phyloP scores from a whole-genome alignment of 2,797 vertebrate species.

The Chiroxiphia lanceolata region DNA sequence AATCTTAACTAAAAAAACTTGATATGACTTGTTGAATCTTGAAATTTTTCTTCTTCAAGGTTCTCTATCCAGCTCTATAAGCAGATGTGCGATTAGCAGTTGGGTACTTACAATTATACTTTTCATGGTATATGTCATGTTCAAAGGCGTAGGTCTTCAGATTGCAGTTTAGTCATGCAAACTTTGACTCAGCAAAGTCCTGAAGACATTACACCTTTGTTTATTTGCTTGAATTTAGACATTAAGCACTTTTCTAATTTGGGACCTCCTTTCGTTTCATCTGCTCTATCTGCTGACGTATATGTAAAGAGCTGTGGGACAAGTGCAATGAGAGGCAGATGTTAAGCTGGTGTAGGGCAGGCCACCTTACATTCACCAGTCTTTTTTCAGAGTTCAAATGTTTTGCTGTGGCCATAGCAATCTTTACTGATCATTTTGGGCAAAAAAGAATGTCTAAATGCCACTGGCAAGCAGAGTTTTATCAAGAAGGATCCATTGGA shows the following conservation, averaged over 20 bases:
- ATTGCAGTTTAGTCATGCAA: not conserved
- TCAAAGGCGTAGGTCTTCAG: not conserved
- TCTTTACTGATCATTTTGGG: not conserved
- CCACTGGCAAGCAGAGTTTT: not conserved
- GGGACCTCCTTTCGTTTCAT: not conserved
- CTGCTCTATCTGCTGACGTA: not conserved
- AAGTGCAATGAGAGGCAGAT: not conserved
- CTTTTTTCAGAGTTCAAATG: not conserved
- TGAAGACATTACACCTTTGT: not conserved
- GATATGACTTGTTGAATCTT: not conserved
- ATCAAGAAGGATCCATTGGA: not conserved
- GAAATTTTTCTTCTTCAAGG: not conserved
- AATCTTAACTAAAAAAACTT: not conserved
- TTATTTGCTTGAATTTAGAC: not conserved
- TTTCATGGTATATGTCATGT: not conserved
- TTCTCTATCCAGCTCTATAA: not conserved
- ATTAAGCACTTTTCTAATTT: not conserved
- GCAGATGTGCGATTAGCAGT: slow-evolving; percentile 6
- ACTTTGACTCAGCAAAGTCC: slow-evolving; percentile 8
- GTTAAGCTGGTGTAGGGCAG: not conserved
- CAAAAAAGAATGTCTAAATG: not conserved
- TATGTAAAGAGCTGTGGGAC: not conserved
- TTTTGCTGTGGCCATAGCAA: not conserved
- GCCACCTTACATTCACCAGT: not conserved
- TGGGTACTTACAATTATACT: not conserved